Evolutionary conservation across 2,888 invertebrate genomes (phyloP), one percentile per base, ranked within the genome.

Genomic region (Orthonychiurus folsomi): DNA sequence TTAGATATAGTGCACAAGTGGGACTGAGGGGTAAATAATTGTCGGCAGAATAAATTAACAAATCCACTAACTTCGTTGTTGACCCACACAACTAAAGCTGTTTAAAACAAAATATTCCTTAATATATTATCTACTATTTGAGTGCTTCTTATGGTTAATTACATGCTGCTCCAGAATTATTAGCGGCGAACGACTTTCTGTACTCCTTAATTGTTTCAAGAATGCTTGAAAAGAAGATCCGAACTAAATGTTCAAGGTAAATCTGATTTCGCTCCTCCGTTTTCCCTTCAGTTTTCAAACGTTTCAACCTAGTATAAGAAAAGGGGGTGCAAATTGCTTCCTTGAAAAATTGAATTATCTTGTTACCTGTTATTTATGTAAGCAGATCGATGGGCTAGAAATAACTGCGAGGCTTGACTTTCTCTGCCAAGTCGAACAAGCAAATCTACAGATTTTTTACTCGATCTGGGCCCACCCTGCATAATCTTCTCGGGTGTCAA

Each of bases 81-180:
- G 69, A 89, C 87, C 96, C 96, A 96, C 3, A 93, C 89, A 66
- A 93, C 85, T 70, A 94, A 86, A 61, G 86, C 88, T 86, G 50
- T 20, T 18, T 27, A 28, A 47, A 61, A 63, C 26, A 25, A 52
- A 37, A 63, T 3, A 25, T 3, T 56, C 24, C 18, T 24, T n/a
- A 25, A 50, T 56, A 25, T 59, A 52, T 26, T 28, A 18, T 5
- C 52, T 25, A 21, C 24, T n/a, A 21, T n/a, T n/a, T n/a, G n/a
- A n/a, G n/a, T n/a, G n/a, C n/a, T n/a, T n/a, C n/a, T n/a, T n/a
- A n/a, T 24, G 24, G 37, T 23, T 48, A 74, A 76, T 76, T 77
- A 87, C 87, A 85, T 70, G 88, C 87, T 57, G 84, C 84, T 74
- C 87, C 88, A 27, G 84, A 84, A 25, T 84, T 82, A 61, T 85